phyloP scores from a whole-genome alignment of 2,888 invertebrate species.

The Caenorhabditis sp. region DNA sequence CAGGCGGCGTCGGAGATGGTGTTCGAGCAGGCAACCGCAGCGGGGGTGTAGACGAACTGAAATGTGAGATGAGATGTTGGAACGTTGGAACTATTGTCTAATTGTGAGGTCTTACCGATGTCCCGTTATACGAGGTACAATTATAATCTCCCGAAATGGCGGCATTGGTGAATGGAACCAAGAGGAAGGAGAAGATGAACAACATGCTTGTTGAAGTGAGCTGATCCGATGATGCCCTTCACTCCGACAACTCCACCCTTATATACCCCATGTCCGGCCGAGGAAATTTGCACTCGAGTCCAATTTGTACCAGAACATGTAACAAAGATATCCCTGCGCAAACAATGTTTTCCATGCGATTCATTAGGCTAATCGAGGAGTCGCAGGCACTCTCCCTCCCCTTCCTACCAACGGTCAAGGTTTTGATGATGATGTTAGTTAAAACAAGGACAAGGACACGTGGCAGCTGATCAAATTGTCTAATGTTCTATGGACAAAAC shows the following conservation, averaged over 20 bases:
- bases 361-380: neutral
- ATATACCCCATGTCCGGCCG: constrained; percentile 8
- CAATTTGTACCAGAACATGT: constrained; percentile 47
- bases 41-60: constrained; percentile 57
- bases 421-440: constrained; percentile 42
- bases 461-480: constrained; percentile 22
- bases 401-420: constrained; percentile 22
- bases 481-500: constrained; percentile 5
- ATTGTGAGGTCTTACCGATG: constrained; percentile 31
- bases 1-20: constrained; percentile 54
- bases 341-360: neutral
- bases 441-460: neutral
- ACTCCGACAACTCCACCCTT: neutral
- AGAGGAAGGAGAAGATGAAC: constrained; percentile 48
- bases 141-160: constrained; percentile 46
- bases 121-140: constrained; percentile 50
- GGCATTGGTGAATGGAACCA: constrained; percentile 48
- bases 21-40: constrained; percentile 55
- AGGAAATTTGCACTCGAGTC: neutral
- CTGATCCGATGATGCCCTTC: constrained; percentile 13
- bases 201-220: too few species aligned
- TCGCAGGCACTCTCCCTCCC: neutral
- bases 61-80: constrained; percentile 1
- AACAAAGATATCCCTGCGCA: constrained; percentile 46
- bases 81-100: neutral